A percentile compares a stretch with the other conserved stretches of the same genome.
Conservation (phyloP, 2,888 invertebrate species). For the Drosophila merina region DNA sequence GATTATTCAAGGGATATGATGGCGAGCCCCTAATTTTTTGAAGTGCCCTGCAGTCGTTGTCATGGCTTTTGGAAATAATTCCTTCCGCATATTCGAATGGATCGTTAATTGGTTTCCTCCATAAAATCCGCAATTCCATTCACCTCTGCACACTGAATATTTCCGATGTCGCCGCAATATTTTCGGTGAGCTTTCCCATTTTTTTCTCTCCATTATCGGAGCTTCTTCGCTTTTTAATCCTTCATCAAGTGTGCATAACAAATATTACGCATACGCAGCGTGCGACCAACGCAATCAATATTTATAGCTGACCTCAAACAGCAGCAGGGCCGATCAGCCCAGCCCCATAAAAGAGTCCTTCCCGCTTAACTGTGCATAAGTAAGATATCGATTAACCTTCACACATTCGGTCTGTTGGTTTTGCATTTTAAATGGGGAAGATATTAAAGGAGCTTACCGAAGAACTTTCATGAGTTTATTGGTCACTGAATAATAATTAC, state of each 20-base stretch:
- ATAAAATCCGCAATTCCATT: slow-evolving; percentile 23
- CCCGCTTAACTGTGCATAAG: slow-evolving; percentile 34
- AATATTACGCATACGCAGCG: slow-evolving; percentile 40
- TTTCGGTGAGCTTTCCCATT: slow-evolving; percentile 19
- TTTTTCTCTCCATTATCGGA: background rate
- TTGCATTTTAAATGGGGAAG: background rate
- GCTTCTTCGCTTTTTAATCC: slow-evolving; percentile 12
- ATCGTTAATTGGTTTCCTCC: slow-evolving; percentile 34
- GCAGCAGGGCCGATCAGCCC: slow-evolving; percentile 26
- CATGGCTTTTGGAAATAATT: slow-evolving; percentile 32
- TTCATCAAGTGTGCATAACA: slow-evolving; percentile 30
- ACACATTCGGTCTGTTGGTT: background rate
- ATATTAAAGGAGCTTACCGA: background rate
- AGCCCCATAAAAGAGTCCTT: slow-evolving; percentile 14
- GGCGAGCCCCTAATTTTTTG: too few species aligned
- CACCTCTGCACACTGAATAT: slow-evolving; percentile 23
- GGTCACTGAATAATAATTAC: slow-evolving; percentile 2
- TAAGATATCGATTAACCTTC: slow-evolving; percentile 20
- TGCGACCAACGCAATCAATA: slow-evolving; percentile 38
- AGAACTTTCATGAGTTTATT: background rate
- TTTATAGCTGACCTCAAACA: slow-evolving; percentile 41
- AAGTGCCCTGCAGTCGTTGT: slow-evolving; percentile 33
- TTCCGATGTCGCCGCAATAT: slow-evolving; percentile 26
- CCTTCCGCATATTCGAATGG: slow-evolving; percentile 3
- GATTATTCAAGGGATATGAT: too few species aligned